These are phyloP conservation scores for Chloroclystis v-ata DNA, from an alignment of 2,888 invertebrate species.

Conservation along the genomic window DNA sequence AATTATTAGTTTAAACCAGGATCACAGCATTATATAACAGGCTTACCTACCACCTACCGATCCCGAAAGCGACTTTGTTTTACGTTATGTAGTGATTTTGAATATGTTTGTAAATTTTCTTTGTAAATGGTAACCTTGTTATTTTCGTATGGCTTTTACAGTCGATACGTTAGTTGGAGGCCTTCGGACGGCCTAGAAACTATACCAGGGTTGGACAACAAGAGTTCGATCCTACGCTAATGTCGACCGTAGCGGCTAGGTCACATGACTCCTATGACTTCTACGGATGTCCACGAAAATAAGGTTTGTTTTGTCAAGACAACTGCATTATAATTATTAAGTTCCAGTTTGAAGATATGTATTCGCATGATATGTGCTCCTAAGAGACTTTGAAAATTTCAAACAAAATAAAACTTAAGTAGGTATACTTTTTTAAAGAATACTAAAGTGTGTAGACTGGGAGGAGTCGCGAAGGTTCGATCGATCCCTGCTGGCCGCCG, in stretches of 20 bases:
- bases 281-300: not conserved
- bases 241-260: not conserved
- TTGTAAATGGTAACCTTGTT: too few species aligned
- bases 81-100: too few species aligned
- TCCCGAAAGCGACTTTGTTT: too few species aligned
- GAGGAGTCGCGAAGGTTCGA: conserved; percentile 11
- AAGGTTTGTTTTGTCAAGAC: not conserved
- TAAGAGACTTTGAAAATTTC: too few species aligned
- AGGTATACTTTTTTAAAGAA: not conserved
- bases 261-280: not conserved
- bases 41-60: too few species aligned
- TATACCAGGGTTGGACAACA: not conserved
- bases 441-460: conserved; percentile 3
- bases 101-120: too few species aligned
- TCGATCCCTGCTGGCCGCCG: conserved; percentile 16
- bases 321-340: conserved; percentile 7
- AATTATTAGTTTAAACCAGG: too few species aligned
- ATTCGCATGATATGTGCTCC: too few species aligned
- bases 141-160: too few species aligned
- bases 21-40: too few species aligned
- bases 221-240: not conserved
- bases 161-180: not conserved
- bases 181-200: not conserved
- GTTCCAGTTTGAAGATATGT: conserved; percentile 12
- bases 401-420: not conserved